Percentiles rank a stretch among this genome's conserved stretches.
Conservation (phyloP, 2,113 vertebrate genomes). For the Oncorhynchus masou region DNA sequence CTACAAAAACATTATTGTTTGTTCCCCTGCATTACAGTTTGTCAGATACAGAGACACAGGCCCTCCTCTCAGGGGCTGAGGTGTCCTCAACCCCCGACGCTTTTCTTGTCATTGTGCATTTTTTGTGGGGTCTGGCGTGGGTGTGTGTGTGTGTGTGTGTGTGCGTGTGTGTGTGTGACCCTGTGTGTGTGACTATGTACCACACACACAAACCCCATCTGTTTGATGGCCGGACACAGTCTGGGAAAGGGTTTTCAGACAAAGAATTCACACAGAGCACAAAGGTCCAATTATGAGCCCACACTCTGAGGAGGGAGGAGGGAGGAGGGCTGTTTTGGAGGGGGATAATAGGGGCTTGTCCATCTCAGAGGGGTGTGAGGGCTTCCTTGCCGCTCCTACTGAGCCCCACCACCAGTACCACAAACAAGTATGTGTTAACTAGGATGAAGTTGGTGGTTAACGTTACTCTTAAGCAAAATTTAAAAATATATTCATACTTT, state of each 20-base stretch:
- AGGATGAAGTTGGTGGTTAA: conserved; percentile 24
- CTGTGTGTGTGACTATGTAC: conserved; percentile 42
- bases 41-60: conserved; percentile 66
- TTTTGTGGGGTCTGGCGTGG: conserved; percentile 73
- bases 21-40: conserved; percentile 58
- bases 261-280: conserved; percentile 74
- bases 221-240: conserved; percentile 72
- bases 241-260: conserved; percentile 69
- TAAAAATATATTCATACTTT: neutral
- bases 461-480: conserved; percentile 35
- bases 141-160: conserved; percentile 51
- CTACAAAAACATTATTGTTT: conserved; percentile 85
- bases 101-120: conserved; percentile 70
- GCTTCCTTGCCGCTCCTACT: conserved; percentile 62
- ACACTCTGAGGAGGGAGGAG: conserved; percentile 70
- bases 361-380: conserved; percentile 70
- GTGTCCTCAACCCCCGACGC: conserved; percentile 29
- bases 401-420: conserved; percentile 53
- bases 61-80: conserved; percentile 67
- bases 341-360: conserved; percentile 76
- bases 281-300: conserved; percentile 82
- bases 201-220: conserved; percentile 80
- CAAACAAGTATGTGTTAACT: conserved; percentile 62
- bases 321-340: conserved; percentile 35
- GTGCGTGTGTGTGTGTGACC: conserved; percentile 11